Evolutionary conservation across 2,113 vertebrate genomes (phyloP), one percentile per base, ranked within the genome.

Genomic region (Hemichromis elongatus): DNA sequence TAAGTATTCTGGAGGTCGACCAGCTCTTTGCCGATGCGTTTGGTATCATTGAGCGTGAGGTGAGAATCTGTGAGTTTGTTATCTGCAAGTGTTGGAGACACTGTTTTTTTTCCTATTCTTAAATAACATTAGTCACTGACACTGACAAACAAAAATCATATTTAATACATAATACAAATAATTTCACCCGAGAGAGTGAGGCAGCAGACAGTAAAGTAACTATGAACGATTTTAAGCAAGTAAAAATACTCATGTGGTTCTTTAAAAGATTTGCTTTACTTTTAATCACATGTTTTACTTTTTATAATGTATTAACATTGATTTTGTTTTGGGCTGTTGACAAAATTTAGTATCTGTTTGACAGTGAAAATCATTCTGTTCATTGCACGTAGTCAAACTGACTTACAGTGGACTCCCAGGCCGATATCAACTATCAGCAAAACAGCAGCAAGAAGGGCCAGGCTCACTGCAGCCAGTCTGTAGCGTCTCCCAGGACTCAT

Each of bases 341-440:
- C 0, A 30, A 50, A 50, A 73, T 73, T 47, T 24, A 73, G 16
- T 5, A 12, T 50, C 26, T 12, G 16, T 0, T 50, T 18, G 5
- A 30, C 8, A 2, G 12, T 28, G 18, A 47, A 26, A 47, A 73
- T 4, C 8, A 70, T 26, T 26, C 1, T 18, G 66, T 70, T 13
- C 21, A 54, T 24, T 28, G 12, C 24, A 57, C 3, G 7, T 30
- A 40, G 7, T 7, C 52, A 26, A 7, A 68, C 2, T 61, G 7
- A 86, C 92, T 91, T 75, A 92, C 92, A 91, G 5, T 90, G 42
- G 47, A 77, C 33, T 5, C 86, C 78, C 37, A 93, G 80, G 66
- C 84, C 2, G 16, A 93, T 81, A 45, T 92, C 82, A 59, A 86
- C 37, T 10, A 84, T 75, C 1, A 93, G 66, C 1, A 93, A 45